Evolutionary conservation across 2,888 invertebrate genomes (phyloP).

Genomic region (Nebria brevicollis): DNA sequence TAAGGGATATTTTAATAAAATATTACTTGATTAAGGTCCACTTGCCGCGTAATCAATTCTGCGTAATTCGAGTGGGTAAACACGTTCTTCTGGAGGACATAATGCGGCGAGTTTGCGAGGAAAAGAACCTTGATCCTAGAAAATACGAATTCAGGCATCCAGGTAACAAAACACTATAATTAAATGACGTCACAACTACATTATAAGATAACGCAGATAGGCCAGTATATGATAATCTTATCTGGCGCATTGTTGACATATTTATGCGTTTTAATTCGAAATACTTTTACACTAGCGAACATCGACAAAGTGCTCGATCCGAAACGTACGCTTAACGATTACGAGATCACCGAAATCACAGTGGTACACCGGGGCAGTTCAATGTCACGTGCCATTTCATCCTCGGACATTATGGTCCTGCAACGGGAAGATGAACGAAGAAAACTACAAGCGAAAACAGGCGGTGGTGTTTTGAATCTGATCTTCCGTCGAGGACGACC

Average conservation of each 20-base stretch:
- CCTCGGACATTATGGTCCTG: slow-evolving; percentile 67
- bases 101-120: slow-evolving; percentile 76
- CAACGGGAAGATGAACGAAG: slow-evolving; percentile 69
- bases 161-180: slow-evolving; percentile 62
- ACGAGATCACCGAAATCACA: slow-evolving; percentile 73
- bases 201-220: background rate
- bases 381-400: slow-evolving; percentile 62
- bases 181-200: background rate
- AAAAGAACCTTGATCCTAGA: slow-evolving; percentile 77
- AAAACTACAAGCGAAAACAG: slow-evolving; percentile 64
- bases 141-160: slow-evolving; percentile 84
- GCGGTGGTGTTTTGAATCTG: slow-evolving; percentile 66
- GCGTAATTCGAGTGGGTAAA: slow-evolving; percentile 79
- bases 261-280: background rate
- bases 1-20: background rate
- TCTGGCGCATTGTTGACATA: background rate
- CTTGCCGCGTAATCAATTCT: slow-evolving; percentile 82
- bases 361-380: slow-evolving; percentile 67
- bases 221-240: background rate
- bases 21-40: slow-evolving; percentile 67
- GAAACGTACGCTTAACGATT: slow-evolving; percentile 70
- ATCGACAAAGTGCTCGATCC: slow-evolving; percentile 70
- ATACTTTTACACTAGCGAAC: slow-evolving; percentile 61
- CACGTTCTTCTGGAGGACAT: slow-evolving; percentile 75
- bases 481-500: slow-evolving; percentile 64